Evolutionary conservation across 2,113 vertebrate species (phyloP), one percentile per base, ranked within the genome.

Genomic region (Theristicus caerulescens): DNA sequence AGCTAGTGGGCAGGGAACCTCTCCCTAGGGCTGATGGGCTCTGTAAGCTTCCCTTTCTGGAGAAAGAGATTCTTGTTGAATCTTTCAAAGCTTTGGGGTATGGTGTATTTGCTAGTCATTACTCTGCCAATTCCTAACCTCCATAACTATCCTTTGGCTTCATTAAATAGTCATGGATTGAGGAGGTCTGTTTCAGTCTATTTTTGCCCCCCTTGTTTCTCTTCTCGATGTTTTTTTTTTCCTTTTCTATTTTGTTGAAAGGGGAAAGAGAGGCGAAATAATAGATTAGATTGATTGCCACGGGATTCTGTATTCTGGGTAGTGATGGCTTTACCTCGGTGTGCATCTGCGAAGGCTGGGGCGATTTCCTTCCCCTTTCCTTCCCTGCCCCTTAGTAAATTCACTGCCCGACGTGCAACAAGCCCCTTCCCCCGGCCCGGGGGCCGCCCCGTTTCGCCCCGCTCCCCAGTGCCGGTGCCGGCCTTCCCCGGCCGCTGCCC

Each of bases 131-230:
- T 88, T 88, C 47, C 79, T 82, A 90, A 54, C 52, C 55, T 81
- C 76, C 71, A 3, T 65, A 73, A 64, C 82, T 92, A n/a, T 82
- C n/a, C 27, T 90, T 88, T 74, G 80, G n/a, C 32, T 92, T 93
- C 54, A 78, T 88, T 92, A 95, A 88, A 73, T 83, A 95, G 64
- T 74, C 46, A 67, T 88, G 57, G 64, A 40, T 66, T n/a, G 70
- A 92, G 38, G 73, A 86, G 49, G n/a, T 85, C 38, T 82, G 25
- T 80, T 81, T 77, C 80, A 54, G 64, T 52, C 64, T 78, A 13
- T 44, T 70, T 85, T 40, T 9, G 38, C 3, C 17, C 7, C 10
- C 4, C 3, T 20, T 38, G 10, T 90, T 65, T 88, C 74, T 34
- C 9, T 29, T 62, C 13, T 29, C 3, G 3, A 4, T 36, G 9